Conservation (phyloP, 2,888 invertebrate genomes). For the Papilio gigon region DNA sequence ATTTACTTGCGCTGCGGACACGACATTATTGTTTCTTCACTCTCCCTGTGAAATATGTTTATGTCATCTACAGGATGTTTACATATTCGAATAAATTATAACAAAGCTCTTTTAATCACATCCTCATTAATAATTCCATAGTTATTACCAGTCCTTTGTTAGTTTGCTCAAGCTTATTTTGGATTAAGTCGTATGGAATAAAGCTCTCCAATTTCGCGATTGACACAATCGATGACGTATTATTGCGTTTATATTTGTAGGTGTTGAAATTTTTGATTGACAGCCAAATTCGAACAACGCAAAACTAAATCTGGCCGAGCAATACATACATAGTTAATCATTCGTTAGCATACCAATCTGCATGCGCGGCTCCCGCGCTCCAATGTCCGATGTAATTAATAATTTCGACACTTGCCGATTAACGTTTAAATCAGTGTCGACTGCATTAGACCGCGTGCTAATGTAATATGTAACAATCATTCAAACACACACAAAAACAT, state of each 20-base stretch:
- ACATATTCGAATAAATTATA: background rate
- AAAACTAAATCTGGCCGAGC: constrained; percentile 54
- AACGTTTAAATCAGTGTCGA: constrained; percentile 75
- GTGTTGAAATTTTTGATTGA: constrained; percentile 39
- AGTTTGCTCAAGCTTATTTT: too few species aligned
- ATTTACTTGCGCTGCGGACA: constrained; percentile 41
- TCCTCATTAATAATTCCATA: too few species aligned
- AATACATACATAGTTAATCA: constrained; percentile 77
- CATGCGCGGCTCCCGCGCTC: constrained; percentile 71
- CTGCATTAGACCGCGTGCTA: constrained; percentile 53
- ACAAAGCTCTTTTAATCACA: too few species aligned
- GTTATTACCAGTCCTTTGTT: too few species aligned
- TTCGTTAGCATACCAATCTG: constrained; percentile 80
- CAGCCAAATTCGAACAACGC: constrained; percentile 40
- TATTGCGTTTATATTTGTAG: constrained; percentile 1
- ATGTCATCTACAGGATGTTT: constrained; percentile 13
- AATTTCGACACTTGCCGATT: constrained; percentile 80
- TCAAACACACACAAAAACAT: background rate
- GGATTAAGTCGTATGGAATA: background rate
- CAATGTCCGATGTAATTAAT: constrained; percentile 76
- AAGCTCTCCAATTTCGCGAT: background rate
- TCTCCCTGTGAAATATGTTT: constrained; percentile 26
- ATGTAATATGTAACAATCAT: constrained; percentile 13
- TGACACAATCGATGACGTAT: constrained; percentile 10
- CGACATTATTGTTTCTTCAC: constrained; percentile 42